Base-by-base conservation (phyloP, 2,113 vertebrate genomes). In the Vulpes vulpes region DNA sequence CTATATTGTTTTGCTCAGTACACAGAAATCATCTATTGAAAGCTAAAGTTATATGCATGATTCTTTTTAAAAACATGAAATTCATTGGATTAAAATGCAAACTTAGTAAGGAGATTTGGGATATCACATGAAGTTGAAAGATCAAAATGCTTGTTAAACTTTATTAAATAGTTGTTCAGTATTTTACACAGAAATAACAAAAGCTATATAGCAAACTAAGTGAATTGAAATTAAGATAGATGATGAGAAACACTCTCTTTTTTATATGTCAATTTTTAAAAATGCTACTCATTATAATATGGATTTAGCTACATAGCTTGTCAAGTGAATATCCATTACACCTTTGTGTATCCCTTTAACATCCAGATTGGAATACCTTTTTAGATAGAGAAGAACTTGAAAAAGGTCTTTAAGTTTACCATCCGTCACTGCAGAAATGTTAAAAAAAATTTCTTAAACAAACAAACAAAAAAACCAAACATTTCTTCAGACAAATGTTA, bases 81-180 rank as follows among this genome's bases (percentile, higher is more conserved):
- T 83, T 94, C 6, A 78, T 82, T 97, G 89, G 9, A 89, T 86
- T 57, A 76, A 96, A 89, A 69, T 94, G 23, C 22, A 96, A 79
- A 14, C 17, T 96, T 82, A 11, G 6, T 55, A 91, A 91, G 30
- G 87, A 73, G 38, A 89, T 81, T 19, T 79, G 22, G 20, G 62
- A 30, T 69, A 59, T 51, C 67, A 73, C 88, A 59, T 60, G 6
- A 92, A 94, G 59, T 17, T 59, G 8, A 59, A 94, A 83, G 73
- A 49, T 82, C n/a, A 97, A 95, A 89, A 92, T 53, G 11, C 35
- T 84, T 73, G 1, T 53, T 88, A 83, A 93, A 57, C 5, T 85
- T n/a, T 89, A 82, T 60, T 88, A 89, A 84, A 17, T n/a, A 64
- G 17, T 65, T 82, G 35, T 79, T 88, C 76, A 94, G 23, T 16